Evolutionary conservation across 2,113 vertebrate species (phyloP), one percentile per base, ranked within the genome.

Genomic region (Theristicus caerulescens): DNA sequence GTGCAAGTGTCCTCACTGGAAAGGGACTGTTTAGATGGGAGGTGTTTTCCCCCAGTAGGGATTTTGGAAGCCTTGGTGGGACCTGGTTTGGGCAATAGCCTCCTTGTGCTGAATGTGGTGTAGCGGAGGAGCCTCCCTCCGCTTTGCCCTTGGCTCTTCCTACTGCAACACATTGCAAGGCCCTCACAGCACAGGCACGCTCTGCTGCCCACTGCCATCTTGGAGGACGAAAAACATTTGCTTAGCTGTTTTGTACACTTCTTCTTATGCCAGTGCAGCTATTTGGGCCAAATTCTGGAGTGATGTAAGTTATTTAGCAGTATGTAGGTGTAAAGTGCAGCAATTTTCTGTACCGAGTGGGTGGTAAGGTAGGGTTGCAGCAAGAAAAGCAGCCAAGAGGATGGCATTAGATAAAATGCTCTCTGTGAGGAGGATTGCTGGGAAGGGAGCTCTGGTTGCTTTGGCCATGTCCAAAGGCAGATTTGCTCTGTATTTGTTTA

Each of bases 401-500:
- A 87, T 42, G 77, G 62, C 70, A 65, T 87, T 87, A 76, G 83
- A 72, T 89, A 92, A 92, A 69, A 46, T 67, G 29, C 18, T 71
- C 10, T 44, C 21, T 90, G 27, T 76, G 47, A 64, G 1, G 5
- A 77, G n/a, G 18, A 55, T 46, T 91, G 44, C 81, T 94, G 93
- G 84, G 91, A 91, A 85, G 46, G 62, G 52, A 94, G 27, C 49
- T 86, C 73, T 82, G 54, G 52, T 91, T 94, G 66, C 81, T 94
- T 85, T 95, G 89, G 81, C 84, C 32, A 13, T 55, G 62, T 95
- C 81, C 80, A 52, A 93, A 91, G 49, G 46, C 66, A 85, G 55
- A 73, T 91, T 91, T 95, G 44, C 59, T 77, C 51, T 11, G 52
- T 87, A 38, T 94, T 87, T 96, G 66, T 96, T 92, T 96, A 66